Percentiles rank a stretch among this genome's conserved stretches.
Evolutionary conservation across 2,888 invertebrate genomes (phyloP).

Genomic region (Malthinus seriepunctatus): DNA sequence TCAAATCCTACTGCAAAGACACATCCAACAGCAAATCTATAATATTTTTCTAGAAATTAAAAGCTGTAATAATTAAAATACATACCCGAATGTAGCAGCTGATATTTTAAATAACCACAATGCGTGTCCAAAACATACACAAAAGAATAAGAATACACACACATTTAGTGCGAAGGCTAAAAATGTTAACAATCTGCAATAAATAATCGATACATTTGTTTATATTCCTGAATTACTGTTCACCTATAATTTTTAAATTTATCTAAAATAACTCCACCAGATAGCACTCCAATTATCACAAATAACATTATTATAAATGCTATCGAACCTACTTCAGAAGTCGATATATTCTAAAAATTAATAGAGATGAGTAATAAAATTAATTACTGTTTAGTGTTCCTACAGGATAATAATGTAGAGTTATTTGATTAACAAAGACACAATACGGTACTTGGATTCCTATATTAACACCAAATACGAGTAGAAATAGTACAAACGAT

Average conservation of each 20-base stretch:
- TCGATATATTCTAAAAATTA: not conserved
- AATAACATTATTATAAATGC: not conserved
- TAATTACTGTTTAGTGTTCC: too few relatives aligned
- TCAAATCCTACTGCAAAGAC: slow-evolving; percentile 97
- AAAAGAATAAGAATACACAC: too few relatives aligned
- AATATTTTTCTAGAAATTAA: too few relatives aligned
- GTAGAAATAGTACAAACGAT: slow-evolving; percentile 80
- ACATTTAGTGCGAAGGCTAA: too few relatives aligned
- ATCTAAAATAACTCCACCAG: not conserved
- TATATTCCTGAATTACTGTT: too few relatives aligned
- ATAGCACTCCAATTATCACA: not conserved
- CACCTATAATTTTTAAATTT: not conserved
- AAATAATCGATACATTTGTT: too few relatives aligned
- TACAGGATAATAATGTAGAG: slow-evolving; percentile 81
- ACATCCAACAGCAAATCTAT: slow-evolving; percentile 99
- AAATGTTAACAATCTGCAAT: too few relatives aligned
- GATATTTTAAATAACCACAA: too few relatives aligned
- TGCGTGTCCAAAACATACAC: too few relatives aligned
- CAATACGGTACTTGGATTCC: slow-evolving; percentile 97
- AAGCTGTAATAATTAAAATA: too few relatives aligned
- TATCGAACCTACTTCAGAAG: not conserved
- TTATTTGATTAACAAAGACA: slow-evolving; percentile 88
- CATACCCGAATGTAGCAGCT: too few relatives aligned
- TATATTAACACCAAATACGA: slow-evolving; percentile 93
- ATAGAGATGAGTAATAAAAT: not conserved